Evolutionary conservation across 2,888 invertebrate species (phyloP), one percentile per base, ranked within the genome.

Genomic region (Heliconius hortense): DNA sequence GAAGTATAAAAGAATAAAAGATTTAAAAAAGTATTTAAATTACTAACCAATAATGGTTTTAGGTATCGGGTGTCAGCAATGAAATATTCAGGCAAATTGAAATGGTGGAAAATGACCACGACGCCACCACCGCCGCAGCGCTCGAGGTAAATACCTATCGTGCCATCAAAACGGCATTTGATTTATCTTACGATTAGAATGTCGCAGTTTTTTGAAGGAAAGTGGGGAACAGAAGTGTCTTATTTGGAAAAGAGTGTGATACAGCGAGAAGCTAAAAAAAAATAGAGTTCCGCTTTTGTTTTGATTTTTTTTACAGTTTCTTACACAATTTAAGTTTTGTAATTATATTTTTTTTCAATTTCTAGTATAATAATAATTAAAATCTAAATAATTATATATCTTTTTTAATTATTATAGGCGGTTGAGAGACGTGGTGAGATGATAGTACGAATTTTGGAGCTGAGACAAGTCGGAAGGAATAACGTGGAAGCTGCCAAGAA

Each of bases 1-100:
- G 35, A 35, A 35, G 35, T 35, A 35, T 35, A 21, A 28, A 63
- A 18, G 4, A 28, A 18, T 56, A 31, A 31, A 28, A 28, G 18
- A 31, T 56, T 53, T 69, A 35, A 35, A 69, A n/a, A 56, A 69
- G 10, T 35, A 48, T 11, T 18, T 10, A 59, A 53, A 28, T 59
- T 18, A 18, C 68, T 43, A 43, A 70, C 10, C 18, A 53, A 48
- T 66, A 56, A 60, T 75, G 67, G 28, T 78, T 82, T 83, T 94
- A 97, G 97, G 98, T 98, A 89, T 98, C 98, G 91, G 98, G 98
- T 87, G 98, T 98, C 88, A 98, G 98, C 92, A 97, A 97, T 89
- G 98, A 98, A 95, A 98, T 98, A 93, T 98, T 98, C 95, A 97
- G 98, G 87, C 98, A 98, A 96, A 97, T 98, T 96, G 98, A 98